Percentiles rank a stretch among this genome's conserved stretches.
Evolutionary conservation across 2,113 vertebrate genomes (phyloP).

Genomic region (Meles meles): DNA sequence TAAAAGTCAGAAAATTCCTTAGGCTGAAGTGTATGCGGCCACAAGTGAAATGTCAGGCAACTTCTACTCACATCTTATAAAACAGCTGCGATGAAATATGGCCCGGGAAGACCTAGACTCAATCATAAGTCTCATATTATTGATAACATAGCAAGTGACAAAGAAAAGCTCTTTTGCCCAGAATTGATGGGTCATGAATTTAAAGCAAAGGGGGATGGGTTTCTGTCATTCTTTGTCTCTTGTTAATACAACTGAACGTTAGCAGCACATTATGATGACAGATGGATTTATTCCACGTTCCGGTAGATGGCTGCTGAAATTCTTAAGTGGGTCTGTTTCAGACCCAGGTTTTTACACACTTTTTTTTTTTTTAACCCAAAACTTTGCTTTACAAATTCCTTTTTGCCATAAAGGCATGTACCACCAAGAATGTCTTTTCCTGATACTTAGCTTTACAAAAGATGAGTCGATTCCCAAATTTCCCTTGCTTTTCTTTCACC

Average conservation of each 20-base stretch:
- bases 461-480: neutral
- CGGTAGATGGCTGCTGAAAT: neutral
- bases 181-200: conserved; percentile 41
- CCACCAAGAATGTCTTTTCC: neutral
- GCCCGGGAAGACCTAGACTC: neutral
- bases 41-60: neutral
- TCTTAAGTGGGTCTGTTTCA: neutral
- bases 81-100: conserved; percentile 53
- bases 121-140: neutral
- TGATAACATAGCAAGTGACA: conserved; percentile 16
- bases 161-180: neutral
- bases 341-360: neutral
- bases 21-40: neutral
- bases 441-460: neutral
- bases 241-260: conserved; percentile 1
- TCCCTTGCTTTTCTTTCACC: neutral
- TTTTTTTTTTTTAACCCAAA: neutral
- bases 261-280: neutral
- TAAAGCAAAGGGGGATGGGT: conserved; percentile 24
- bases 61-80: conserved; percentile 20
- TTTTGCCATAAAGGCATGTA: neutral
- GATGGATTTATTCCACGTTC: neutral
- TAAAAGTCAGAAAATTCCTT: conserved; percentile 37
- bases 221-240: conserved; percentile 7
- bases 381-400: neutral